Conservation (phyloP, 2,797 vertebrate genomes). For the Psittacula echo region DNA sequence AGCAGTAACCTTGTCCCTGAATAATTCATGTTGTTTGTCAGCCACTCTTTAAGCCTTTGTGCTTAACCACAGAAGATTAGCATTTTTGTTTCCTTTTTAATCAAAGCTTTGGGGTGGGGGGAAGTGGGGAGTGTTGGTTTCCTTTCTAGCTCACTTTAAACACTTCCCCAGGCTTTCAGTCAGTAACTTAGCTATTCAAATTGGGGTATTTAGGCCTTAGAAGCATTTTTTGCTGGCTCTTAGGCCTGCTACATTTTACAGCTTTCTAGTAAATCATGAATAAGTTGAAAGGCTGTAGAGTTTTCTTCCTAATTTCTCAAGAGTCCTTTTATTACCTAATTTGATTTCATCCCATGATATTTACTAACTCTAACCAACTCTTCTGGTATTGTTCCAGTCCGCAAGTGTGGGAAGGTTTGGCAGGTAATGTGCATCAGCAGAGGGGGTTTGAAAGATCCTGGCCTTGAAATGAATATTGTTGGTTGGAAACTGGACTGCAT, state of each 20-base stretch:
- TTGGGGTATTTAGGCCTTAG: background rate
- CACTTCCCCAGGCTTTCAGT: constrained; percentile 52
- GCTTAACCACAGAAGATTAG: constrained; percentile 73
- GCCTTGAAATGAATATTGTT: constrained; percentile 40
- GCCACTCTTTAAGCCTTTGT: constrained; percentile 69
- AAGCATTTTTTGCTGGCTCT: constrained; percentile 55
- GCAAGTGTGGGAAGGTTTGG: constrained; percentile 46
- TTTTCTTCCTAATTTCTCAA: constrained; percentile 72
- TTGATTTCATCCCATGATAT: constrained; percentile 75
- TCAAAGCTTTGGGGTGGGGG: constrained; percentile 50
- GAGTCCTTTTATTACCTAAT: constrained; percentile 69
- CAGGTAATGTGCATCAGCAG: constrained; percentile 55
- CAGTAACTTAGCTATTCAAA: constrained; percentile 45
- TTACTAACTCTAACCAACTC: constrained; percentile 65
- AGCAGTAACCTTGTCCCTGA: constrained; percentile 62
- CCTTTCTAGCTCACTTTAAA: constrained; percentile 52
- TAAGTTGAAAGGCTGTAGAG: constrained; percentile 64
- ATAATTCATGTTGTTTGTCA: constrained; percentile 78
- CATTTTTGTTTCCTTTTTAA: constrained; percentile 71
- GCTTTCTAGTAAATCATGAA: constrained; percentile 55
- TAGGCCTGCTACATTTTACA: constrained; percentile 33
- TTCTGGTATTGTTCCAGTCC: constrained; percentile 47
- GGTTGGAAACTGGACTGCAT: constrained; percentile 48
- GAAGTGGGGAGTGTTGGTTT: background rate
- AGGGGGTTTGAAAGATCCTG: constrained; percentile 35